phyloP scores from a whole-genome alignment of 2,113 vertebrate species.

The Poeciliopsis prolifica region DNA sequence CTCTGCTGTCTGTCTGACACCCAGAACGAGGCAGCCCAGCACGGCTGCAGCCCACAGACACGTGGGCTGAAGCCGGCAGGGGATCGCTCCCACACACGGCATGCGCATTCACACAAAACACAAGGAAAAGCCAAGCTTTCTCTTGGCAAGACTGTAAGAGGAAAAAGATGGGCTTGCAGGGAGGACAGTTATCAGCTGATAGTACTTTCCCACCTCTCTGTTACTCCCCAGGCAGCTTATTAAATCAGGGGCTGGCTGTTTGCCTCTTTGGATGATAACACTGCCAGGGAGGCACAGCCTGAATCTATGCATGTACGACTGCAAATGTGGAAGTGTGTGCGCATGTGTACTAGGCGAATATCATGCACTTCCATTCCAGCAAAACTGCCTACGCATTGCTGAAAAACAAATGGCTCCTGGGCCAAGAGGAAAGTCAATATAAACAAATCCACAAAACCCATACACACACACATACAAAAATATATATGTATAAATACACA shows the following conservation, averaged over 20 bases:
- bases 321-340: conserved; percentile 21
- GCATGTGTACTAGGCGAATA: conserved; percentile 30
- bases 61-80: conserved; percentile 58
- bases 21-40: conserved; percentile 36
- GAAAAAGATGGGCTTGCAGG: conserved; percentile 50
- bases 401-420: conserved; percentile 62
- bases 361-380: conserved; percentile 44
- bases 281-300: conserved; percentile 33
- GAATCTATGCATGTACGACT: conserved; percentile 37
- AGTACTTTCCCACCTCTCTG: conserved; percentile 63
- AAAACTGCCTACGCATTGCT: conserved; percentile 44
- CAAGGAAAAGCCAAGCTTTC: conserved; percentile 35
- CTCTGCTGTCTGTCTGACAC: conserved; percentile 60
- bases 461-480: conserved; percentile 2
- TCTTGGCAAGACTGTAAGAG: conserved; percentile 62
- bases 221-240: conserved; percentile 75
- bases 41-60: conserved; percentile 52
- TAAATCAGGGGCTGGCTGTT: conserved; percentile 74
- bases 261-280: conserved; percentile 68
- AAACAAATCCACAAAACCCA: conserved; percentile 34
- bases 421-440: conserved; percentile 36
- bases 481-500: neutral
- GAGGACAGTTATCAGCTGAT: conserved; percentile 75
- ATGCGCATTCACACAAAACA: conserved; percentile 19
- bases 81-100: conserved; percentile 29